These are phyloP conservation scores for Lasioglossum lativentre DNA, from an alignment of 2,888 invertebrate genomes.

Conservation along the genomic window DNA sequence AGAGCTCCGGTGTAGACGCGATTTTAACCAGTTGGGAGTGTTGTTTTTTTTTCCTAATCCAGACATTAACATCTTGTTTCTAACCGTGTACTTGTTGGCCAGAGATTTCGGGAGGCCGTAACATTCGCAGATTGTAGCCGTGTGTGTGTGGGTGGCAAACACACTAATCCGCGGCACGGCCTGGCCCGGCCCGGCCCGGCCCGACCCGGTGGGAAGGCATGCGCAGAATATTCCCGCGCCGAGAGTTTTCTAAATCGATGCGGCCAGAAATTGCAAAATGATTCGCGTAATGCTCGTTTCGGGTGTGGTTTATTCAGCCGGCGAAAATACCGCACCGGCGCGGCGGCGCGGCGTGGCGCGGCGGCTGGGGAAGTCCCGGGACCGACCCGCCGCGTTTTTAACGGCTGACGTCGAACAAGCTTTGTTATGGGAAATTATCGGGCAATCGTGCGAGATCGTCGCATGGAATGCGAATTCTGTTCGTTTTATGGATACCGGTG, in stretches of 20 bases:
- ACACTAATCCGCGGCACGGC: slow-evolving; percentile 28
- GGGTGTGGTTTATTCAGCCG: slow-evolving; percentile 49
- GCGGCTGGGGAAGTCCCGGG: no score
- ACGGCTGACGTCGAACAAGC: neutral
- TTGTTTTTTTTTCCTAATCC: neutral
- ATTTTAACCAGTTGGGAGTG: neutral
- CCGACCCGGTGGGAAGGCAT: slow-evolving; percentile 15
- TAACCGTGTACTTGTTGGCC: neutral
- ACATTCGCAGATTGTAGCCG: slow-evolving; percentile 19
- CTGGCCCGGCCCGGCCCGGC: neutral
- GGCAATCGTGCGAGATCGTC: neutral
- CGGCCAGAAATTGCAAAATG: slow-evolving; percentile 52
- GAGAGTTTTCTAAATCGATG: slow-evolving; percentile 52
- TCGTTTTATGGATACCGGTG: slow-evolving; percentile 6
- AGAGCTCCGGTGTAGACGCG: neutral
- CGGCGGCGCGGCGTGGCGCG: no score
- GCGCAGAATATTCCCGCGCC: slow-evolving; percentile 31
- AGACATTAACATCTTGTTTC: neutral
- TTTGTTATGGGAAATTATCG: slow-evolving; percentile 6
- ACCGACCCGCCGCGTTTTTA: neutral
- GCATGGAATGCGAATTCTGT: slow-evolving; percentile 9
- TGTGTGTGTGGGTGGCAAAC: slow-evolving; percentile 1
- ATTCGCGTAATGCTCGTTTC: slow-evolving; percentile 52
- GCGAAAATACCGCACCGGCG: slow-evolving; percentile 16
- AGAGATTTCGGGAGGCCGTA: slow-evolving; percentile 5